Conservation (phyloP, 2,797 vertebrate species). For the Siniperca scherzeri region DNA sequence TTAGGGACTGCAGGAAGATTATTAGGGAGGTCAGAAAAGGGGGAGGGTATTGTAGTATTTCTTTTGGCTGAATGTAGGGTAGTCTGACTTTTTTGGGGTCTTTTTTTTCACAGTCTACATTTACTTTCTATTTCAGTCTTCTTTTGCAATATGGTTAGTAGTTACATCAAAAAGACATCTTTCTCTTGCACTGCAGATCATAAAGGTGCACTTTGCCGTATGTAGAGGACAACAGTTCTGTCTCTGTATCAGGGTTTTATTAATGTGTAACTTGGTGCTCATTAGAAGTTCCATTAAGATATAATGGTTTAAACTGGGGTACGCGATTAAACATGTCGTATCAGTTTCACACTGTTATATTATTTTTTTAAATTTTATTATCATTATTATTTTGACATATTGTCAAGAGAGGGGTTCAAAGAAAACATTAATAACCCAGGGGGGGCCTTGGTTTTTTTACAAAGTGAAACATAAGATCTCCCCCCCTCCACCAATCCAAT, state of each 20-base stretch:
- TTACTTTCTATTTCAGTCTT: background rate
- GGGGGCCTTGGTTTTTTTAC: background rate
- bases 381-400: background rate
- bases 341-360: background rate
- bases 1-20: background rate
- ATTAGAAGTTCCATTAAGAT: background rate
- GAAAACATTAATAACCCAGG: background rate
- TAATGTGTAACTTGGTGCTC: background rate
- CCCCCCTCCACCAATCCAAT: background rate
- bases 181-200: background rate
- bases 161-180: background rate
- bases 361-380: background rate
- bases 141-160: background rate
- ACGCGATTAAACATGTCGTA: background rate
- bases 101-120: background rate
- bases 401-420: background rate
- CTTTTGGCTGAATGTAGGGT: background rate
- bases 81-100: background rate
- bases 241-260: background rate
- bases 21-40: background rate
- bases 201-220: background rate
- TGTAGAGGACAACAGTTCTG: background rate
- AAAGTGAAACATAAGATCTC: slow-evolving; percentile 1
- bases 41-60: background rate
- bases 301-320: too few relatives aligned